Conservation (phyloP, 1,140 invertebrate species). For the Tetramorium alpestre region DNA sequence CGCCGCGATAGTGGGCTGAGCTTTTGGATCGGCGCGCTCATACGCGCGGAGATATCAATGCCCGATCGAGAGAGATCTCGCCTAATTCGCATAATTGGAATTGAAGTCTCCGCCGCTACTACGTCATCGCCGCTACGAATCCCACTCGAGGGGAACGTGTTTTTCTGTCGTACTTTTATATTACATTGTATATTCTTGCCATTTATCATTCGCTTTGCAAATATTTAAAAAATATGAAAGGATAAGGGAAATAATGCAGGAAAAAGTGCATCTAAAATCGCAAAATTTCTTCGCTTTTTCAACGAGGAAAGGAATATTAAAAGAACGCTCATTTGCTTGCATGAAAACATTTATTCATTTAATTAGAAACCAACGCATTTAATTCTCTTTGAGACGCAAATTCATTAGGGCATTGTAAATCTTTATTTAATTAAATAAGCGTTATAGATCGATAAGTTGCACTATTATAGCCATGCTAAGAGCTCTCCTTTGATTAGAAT, state of each 20-base stretch:
- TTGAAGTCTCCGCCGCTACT: slow-evolving; percentile 26
- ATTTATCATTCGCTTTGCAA: background rate
- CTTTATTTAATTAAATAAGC: background rate
- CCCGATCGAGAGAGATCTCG: slow-evolving; percentile 40
- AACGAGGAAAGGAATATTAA: background rate
- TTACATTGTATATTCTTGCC: background rate
- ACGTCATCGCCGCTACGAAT: background rate
- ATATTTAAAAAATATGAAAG: background rate
- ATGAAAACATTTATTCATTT: background rate
- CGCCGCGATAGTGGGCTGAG: background rate
- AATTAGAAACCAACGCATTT: background rate
- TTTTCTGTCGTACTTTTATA: background rate
- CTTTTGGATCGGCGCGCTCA: slow-evolving; percentile 6
- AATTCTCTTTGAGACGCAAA: background rate
- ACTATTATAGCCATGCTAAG: slow-evolving; percentile 6
- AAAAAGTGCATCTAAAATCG: background rate
- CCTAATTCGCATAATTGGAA: slow-evolving; percentile 26
- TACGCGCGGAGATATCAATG: slow-evolving; percentile 59
- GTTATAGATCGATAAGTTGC: background rate
- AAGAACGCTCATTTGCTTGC: background rate
- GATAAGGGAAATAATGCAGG: background rate
- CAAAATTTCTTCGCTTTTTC: background rate
- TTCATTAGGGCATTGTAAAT: background rate
- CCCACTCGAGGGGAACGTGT: background rate
- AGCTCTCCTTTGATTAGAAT: slow-evolving; percentile 23